Base-by-base conservation (phyloP, 2,888 invertebrate genomes). In the Trissonchulus sp. region DNA sequence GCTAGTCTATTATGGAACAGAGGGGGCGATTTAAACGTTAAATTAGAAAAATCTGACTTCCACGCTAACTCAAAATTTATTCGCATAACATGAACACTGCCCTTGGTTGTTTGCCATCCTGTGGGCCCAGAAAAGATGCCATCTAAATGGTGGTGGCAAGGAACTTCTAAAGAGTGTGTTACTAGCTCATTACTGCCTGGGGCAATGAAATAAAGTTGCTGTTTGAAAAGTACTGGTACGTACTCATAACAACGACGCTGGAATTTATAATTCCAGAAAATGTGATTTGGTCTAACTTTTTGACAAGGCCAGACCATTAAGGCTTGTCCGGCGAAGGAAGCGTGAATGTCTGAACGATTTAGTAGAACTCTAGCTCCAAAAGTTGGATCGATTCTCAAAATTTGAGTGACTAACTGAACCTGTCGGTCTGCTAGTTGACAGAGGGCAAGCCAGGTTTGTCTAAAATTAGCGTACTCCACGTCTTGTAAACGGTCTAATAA, bases 221-320 rank as follows among this genome's bases (percentile, higher is more conserved):
- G n/a, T 3, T 30, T 48, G 8, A 31, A 8, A 30, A 60, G 8
- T 3, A 73, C 31, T 3, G 73, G 73, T n/a, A 73, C 3, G 36
- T 65, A 73, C 31, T 30, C 73, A 36, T 73, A 73, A 31, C 73
- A 73, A 18, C 31, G 68, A 23, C 23, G 30, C 18, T 73, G 68
- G 35, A 73, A 18, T n/a, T 65, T 65, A n/a, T 73, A 35, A 34
- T 73, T 31, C 73, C 73, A 73, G 35, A 65, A 73, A 31, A 73
- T 34, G 15, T 30, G 33, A 31, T 8, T 31, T 31, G 65, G 63
- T 34, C 68, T 2, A 8, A 73, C 35, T 28, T 62, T 23, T 8
- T 23, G 63, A 34, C 73, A 73, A 23, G 68, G n/a, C 63, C 63
- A 63, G n/a, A 73, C 35, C 73, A 73, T 63, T 3, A 73, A 34